Evolutionary conservation across 2,888 invertebrate genomes (phyloP), one percentile per base, ranked within the genome.

Genomic region (Rhabditoides inermis): DNA sequence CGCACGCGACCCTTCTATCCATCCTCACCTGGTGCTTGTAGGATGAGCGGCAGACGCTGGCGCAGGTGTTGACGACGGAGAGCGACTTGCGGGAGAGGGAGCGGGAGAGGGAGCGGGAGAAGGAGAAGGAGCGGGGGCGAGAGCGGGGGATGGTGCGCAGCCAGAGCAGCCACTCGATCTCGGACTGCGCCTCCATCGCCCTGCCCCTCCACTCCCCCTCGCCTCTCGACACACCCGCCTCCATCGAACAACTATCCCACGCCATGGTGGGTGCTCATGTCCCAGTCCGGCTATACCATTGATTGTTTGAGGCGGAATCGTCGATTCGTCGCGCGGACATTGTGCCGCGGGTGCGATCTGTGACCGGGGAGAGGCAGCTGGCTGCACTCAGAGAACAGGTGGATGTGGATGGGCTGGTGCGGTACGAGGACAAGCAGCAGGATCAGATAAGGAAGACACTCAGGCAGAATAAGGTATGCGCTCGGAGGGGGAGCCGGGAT

Each of bases 331-430:
- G 36, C 46, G 3, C 46, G 46, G 26, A 36, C 46, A 15, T 46
- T 36, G 26, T 20, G 20, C 2, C 36, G 36, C 25, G 6, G 18
- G 7, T 10, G 10, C 7, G 15, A 15, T 32, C 7, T 32, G 35
- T 30, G 30, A 36, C 42, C 3, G 23, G 40, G 35, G 26, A 37
- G 12, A 18, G 30, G 18, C 35, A 39, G 18, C 25, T 18, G 18
- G 15, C 20, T 12, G 49, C 51, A 37, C 15, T 49, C 35, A 58
- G 49, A 37, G 51, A 56, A 2, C 12, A 41, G 20, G 28, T 66
- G 1, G 63, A 63, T 45, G 3, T 41, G 27, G 66, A 66, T 45
- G 66, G 66, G 15, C 39, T 66, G 12, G 28, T 58, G 2, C 53
- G 48, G 26, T 61, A 56, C 41, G 44, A 52, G 20, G 66, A 66